Evolutionary conservation across 2,797 vertebrate genomes (phyloP).

Genomic region (Helicolenus hilgendorfi): DNA sequence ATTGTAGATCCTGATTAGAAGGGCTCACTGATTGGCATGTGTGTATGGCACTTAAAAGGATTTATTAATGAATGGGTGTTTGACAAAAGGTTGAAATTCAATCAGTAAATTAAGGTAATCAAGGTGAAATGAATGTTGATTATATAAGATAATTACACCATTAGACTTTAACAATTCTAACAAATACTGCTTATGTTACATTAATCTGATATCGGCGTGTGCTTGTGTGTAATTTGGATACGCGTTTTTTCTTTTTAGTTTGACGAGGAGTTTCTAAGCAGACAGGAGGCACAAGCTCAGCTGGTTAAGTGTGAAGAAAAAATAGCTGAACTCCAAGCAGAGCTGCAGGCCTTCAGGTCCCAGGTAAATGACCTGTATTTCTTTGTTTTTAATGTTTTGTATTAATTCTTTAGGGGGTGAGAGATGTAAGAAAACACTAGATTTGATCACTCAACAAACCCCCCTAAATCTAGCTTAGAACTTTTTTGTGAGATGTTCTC

Average conservation of each 20-base stretch:
- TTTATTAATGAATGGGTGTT: conserved; percentile 23
- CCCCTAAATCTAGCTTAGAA: conserved; percentile 16
- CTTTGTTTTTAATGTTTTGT: background rate
- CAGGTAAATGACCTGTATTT: conserved; percentile 79
- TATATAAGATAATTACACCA: conserved; percentile 7
- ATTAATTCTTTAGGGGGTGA: background rate
- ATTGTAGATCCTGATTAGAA: conserved; percentile 47
- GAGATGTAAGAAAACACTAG: background rate
- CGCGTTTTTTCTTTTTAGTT: conserved; percentile 85
- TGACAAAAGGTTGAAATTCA: conserved; percentile 35
- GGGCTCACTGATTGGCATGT: conserved; percentile 32
- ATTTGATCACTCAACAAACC: conserved; percentile 21
- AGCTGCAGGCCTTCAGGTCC: conserved; percentile 93
- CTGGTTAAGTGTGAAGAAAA: conserved; percentile 94
- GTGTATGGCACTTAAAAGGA: background rate
- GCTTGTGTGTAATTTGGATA: conserved; percentile 4
- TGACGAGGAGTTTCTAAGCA: conserved; percentile 95
- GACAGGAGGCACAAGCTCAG: conserved; percentile 95
- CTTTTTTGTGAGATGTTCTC: conserved; percentile 41
- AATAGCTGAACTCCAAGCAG: conserved; percentile 93
- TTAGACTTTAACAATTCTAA: conserved; percentile 12
- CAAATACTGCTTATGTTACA: background rate
- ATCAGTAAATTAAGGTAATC: conserved; percentile 39
- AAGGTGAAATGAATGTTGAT: conserved; percentile 21
- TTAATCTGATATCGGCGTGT: background rate